These are phyloP conservation scores for Melanostoma scalare DNA, from an alignment of 2,888 invertebrate species.

Conservation along the genomic window DNA sequence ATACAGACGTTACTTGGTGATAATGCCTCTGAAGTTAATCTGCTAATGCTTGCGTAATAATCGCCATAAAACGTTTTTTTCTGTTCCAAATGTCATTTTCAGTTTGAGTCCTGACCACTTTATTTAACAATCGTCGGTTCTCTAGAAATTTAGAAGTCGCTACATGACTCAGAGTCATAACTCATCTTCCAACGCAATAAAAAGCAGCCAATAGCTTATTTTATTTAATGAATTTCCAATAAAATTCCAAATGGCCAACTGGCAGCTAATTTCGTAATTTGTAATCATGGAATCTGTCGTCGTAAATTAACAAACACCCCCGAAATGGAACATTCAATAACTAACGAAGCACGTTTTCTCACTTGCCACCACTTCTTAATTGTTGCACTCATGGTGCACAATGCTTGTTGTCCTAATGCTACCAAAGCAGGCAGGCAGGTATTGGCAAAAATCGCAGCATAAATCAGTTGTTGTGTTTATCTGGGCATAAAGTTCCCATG, in stretches of 20 bases:
- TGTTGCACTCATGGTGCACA: slow-evolving; percentile 58
- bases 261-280: slow-evolving; percentile 65
- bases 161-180: slow-evolving; percentile 24
- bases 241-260: slow-evolving; percentile 41
- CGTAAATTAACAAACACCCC: slow-evolving; percentile 64
- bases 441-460: slow-evolving; percentile 60
- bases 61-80: no score
- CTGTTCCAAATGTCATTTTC: no score
- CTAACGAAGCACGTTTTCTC: slow-evolving; percentile 71
- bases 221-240: slow-evolving; percentile 48
- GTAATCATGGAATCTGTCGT: slow-evolving; percentile 66
- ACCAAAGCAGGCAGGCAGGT: slow-evolving; percentile 9
- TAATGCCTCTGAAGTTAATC: no score
- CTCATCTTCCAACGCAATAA: slow-evolving; percentile 29
- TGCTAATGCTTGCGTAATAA: no score
- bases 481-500: slow-evolving; percentile 66
- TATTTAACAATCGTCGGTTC: no score
- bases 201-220: slow-evolving; percentile 16
- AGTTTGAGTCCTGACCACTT: no score
- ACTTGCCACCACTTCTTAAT: slow-evolving; percentile 51
- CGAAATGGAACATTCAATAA: slow-evolving; percentile 66
- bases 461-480: slow-evolving; percentile 63
- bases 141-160: slow-evolving; percentile 1
- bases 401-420: neutral
- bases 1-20: no score